phyloP scores from a whole-genome alignment of 2,888 invertebrate species.

The Papilio demoleus region DNA sequence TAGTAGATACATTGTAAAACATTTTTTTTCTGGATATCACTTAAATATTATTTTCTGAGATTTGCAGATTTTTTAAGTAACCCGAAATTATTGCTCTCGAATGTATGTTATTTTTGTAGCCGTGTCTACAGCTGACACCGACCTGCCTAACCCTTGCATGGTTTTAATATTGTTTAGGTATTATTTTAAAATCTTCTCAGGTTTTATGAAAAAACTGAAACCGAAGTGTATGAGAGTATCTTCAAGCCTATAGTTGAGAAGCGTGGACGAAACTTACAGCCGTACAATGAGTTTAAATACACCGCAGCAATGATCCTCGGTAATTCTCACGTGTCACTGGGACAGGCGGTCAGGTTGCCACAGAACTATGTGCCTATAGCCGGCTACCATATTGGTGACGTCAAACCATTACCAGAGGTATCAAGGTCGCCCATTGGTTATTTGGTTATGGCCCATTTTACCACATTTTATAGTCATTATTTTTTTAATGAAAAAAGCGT shows the following conservation, averaged over 20 bases:
- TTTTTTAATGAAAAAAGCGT: slow-evolving; percentile 11
- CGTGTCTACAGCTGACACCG: too few species aligned
- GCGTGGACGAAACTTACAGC: neutral
- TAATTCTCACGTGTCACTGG: slow-evolving; percentile 50
- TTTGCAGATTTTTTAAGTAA: too few species aligned
- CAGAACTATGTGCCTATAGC: slow-evolving; percentile 58
- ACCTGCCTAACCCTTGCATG: too few species aligned
- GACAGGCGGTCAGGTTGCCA: slow-evolving; percentile 55
- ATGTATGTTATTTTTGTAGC: too few species aligned
- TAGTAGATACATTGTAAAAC: too few species aligned
- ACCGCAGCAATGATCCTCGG: slow-evolving; percentile 50
- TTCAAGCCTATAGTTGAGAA: slow-evolving; percentile 14
- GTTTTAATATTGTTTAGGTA: too few species aligned
- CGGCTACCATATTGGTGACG: slow-evolving; percentile 62
- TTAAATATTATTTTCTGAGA: too few species aligned
- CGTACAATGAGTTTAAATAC: slow-evolving; percentile 42
- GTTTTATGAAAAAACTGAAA: slow-evolving; percentile 26
- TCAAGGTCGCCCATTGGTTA: too few species aligned
- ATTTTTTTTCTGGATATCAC: too few species aligned
- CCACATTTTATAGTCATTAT: too few species aligned
- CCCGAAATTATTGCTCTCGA: too few species aligned
- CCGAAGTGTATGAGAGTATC: slow-evolving; percentile 19
- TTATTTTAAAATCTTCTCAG: slow-evolving; percentile 24
- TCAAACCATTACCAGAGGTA: slow-evolving; percentile 60
- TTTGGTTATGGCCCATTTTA: too few species aligned